Evolutionary conservation across 2,797 vertebrate genomes (phyloP).

Genomic region (Bradypodion ventrale): DNA sequence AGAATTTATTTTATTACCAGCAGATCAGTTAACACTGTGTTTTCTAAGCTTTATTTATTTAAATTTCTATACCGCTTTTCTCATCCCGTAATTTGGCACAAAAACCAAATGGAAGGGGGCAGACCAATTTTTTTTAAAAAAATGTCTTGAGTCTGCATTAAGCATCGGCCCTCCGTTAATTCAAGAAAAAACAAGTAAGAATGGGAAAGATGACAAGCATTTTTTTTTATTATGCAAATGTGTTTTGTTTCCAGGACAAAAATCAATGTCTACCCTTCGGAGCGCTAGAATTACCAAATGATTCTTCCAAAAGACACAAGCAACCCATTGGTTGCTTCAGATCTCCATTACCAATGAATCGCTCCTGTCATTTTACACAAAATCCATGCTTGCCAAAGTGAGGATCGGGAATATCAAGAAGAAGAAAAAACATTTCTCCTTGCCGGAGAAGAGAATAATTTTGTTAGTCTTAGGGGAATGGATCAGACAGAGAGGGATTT

Average conservation of each 20-base stretch:
- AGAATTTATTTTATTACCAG: constrained; percentile 28
- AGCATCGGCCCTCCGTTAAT: background rate
- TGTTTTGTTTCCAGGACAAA: background rate
- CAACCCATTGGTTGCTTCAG: no score
- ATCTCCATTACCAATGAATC: no score
- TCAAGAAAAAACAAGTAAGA: background rate
- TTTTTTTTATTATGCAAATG: background rate
- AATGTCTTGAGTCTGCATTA: background rate
- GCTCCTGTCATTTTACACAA: no score
- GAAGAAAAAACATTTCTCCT: no score
- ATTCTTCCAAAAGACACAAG: no score
- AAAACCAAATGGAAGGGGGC: background rate
- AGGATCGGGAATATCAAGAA: no score
- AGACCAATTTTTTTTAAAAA: background rate
- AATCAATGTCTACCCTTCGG: background rate
- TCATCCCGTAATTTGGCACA: constrained; percentile 13
- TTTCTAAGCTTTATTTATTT: no score
- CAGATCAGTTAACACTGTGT: background rate
- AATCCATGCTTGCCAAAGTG: no score
- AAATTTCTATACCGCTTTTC: no score
- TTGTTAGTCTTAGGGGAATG: no score
- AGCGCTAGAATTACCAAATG: background rate
- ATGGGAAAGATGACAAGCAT: background rate
- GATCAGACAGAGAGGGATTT: no score
- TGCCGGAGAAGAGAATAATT: no score